phyloP scores from a whole-genome alignment of 2,888 invertebrate genomes.

The Mimas tiliae region DNA sequence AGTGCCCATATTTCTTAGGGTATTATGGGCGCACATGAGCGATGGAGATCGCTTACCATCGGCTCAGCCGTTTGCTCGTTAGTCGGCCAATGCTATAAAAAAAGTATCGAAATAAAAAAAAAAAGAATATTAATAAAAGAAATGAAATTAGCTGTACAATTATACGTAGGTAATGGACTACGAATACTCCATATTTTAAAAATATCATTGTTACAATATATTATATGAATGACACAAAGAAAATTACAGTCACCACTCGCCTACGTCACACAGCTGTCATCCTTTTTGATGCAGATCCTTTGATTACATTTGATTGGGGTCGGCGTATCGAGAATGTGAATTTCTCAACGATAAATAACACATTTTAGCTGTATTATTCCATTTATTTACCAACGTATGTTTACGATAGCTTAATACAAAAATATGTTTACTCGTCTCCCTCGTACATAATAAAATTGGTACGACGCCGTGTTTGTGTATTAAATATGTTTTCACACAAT shows the following conservation, averaged over 20 bases:
- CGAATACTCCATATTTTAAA: background rate
- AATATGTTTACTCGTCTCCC: background rate
- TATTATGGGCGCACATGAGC: too few relatives aligned
- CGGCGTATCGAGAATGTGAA: conserved; percentile 31
- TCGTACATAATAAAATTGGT: background rate
- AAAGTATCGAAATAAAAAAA: too few relatives aligned
- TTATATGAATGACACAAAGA: conserved; percentile 21
- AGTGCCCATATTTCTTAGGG: too few relatives aligned
- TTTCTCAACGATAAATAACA: conserved; percentile 19
- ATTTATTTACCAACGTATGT: background rate
- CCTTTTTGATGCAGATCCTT: conserved; percentile 45
- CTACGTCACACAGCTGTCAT: conserved; percentile 54
- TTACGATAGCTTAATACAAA: background rate
- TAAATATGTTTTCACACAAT: too few relatives aligned
- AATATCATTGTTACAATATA: background rate
- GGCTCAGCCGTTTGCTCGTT: too few relatives aligned
- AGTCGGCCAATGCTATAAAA: too few relatives aligned
- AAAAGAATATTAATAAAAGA: too few relatives aligned
- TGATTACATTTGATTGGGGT: conserved; percentile 50
- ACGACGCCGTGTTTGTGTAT: background rate
- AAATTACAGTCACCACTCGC: conserved; percentile 30
- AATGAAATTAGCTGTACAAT: too few relatives aligned
- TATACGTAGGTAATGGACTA: background rate
- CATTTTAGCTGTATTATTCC: background rate
- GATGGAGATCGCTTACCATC: too few relatives aligned